Conservation (phyloP, 2,113 vertebrate genomes). For the Pseudolaguvia tuberculata region DNA sequence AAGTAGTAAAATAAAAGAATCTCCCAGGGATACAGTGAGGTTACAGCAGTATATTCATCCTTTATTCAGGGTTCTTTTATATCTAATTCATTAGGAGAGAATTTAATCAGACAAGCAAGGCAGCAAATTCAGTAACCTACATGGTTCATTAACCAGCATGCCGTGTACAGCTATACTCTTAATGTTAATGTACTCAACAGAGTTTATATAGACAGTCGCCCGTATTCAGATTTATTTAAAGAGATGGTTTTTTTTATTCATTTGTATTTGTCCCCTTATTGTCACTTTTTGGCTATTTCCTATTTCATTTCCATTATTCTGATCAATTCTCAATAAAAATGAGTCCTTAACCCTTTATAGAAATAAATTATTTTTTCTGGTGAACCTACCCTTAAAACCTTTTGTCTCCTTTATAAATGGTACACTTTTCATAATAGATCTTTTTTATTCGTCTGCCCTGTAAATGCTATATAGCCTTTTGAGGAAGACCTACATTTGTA, state of each 20-base stretch:
- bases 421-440: slow-evolving; percentile 5
- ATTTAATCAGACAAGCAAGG: not conserved
- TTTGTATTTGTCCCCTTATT: not conserved
- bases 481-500: not conserved
- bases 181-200: slow-evolving; percentile 24
- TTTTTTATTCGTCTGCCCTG: not conserved
- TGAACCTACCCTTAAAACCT: no score
- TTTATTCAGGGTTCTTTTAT: not conserved
- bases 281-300: not conserved
- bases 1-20: not conserved
- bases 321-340: not conserved
- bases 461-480: not conserved
- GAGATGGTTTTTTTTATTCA: not conserved
- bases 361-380: not conserved
- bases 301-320: not conserved
- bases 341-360: not conserved
- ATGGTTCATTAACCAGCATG: slow-evolving; percentile 11
- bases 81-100: not conserved
- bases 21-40: slow-evolving; percentile 8
- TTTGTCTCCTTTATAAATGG: not conserved
- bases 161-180: slow-evolving; percentile 1
- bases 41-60: slow-evolving; percentile 3
- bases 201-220: not conserved
- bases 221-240: not conserved
- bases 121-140: not conserved